These are phyloP conservation scores for Globia sparganii DNA, from an alignment of 2,888 invertebrate genomes.

Conservation along the genomic window DNA sequence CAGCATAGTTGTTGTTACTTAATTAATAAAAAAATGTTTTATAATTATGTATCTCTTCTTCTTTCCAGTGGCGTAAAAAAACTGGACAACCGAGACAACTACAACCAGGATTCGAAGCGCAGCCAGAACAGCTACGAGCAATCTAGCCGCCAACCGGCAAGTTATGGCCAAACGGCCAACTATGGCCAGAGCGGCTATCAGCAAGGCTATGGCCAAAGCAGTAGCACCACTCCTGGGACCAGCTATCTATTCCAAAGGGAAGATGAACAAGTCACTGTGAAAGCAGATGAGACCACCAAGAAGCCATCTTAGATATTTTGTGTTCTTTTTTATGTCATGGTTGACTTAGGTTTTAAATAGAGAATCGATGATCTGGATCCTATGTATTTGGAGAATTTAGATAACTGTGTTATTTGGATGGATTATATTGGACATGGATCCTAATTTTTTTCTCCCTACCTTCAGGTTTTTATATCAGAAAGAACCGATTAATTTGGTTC, in stretches of 20 bases:
- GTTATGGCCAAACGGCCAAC: slow-evolving; percentile 61
- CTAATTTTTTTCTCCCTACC: no score
- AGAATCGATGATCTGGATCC: no score
- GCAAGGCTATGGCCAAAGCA: slow-evolving; percentile 71
- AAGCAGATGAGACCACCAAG: slow-evolving; percentile 82
- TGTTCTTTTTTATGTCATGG: slow-evolving; percentile 44
- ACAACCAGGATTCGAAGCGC: slow-evolving; percentile 65
- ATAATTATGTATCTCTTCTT: background rate
- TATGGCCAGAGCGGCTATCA: slow-evolving; percentile 64
- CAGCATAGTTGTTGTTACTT: background rate
- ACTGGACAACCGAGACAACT: slow-evolving; percentile 71
- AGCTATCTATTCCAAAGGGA: slow-evolving; percentile 90
- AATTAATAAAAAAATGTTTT: background rate
- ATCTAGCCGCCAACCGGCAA: slow-evolving; percentile 56
- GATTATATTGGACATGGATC: no score
- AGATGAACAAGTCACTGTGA: slow-evolving; percentile 83
- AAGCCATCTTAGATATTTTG: slow-evolving; percentile 70
- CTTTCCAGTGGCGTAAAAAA: slow-evolving; percentile 78
- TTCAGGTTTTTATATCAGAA: no score
- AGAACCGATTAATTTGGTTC: no score
- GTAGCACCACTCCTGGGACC: slow-evolving; percentile 86
- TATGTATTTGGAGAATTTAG: no score
- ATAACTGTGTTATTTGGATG: no score
- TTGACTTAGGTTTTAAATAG: slow-evolving; percentile 33
- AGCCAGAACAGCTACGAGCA: slow-evolving; percentile 68